Conservation (phyloP, 2,888 invertebrate genomes). For the Nasonovia ribisnigri region DNA sequence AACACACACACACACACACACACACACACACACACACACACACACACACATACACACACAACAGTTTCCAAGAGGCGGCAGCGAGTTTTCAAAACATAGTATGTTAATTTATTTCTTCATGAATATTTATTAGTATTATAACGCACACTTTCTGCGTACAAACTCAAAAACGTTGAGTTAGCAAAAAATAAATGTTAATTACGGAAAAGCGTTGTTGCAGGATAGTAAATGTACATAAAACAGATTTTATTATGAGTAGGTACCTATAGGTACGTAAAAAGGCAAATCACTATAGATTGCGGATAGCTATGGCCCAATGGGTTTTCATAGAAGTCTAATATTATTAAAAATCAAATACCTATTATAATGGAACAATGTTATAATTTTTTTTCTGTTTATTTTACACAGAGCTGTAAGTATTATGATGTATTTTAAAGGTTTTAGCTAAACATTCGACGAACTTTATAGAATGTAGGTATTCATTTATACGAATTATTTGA, state of each 20-base stretch:
- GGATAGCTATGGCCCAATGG: background rate
- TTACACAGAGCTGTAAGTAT: background rate
- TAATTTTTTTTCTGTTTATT: background rate
- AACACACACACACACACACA: background rate
- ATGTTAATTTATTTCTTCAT: background rate
- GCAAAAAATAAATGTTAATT: conserved; percentile 12
- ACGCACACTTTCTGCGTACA: background rate
- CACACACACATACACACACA: background rate
- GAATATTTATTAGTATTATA: conserved; percentile 17
- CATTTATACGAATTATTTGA: background rate
- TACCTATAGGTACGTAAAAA: background rate
- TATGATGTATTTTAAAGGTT: background rate
- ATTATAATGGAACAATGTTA: background rate
- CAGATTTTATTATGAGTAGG: background rate
- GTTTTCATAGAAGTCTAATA: background rate
- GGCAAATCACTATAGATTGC: background rate
- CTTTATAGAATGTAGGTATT: no score
- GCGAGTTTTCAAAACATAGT: background rate
- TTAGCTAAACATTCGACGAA: background rate
- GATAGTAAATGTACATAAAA: background rate
- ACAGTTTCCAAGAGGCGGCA: background rate
- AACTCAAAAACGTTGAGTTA: background rate
- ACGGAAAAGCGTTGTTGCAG: background rate
- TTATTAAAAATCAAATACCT: background rate
- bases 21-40: background rate